Percentiles rank a stretch among this genome's conserved stretches.
Evolutionary conservation across 2,797 vertebrate species (phyloP).

Genomic region (Channallabes apus): DNA sequence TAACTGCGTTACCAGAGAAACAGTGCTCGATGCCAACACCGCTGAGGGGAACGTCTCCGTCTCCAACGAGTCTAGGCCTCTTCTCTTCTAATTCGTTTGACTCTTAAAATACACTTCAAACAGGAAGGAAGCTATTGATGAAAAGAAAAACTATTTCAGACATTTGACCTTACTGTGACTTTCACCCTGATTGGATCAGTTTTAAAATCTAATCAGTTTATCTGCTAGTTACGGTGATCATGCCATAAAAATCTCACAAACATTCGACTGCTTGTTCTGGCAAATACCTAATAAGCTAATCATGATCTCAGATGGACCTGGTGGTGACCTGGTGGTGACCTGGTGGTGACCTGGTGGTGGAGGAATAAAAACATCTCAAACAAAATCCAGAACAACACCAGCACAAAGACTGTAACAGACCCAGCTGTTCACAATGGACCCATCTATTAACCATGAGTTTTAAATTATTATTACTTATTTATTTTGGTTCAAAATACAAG

Average conservation of each 20-base stretch:
- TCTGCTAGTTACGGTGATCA: not conserved
- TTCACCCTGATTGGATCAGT: not conserved
- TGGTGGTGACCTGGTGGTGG: not conserved
- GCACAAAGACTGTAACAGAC: not conserved
- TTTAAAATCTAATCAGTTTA: not conserved
- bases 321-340: not conserved
- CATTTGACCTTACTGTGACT: not conserved
- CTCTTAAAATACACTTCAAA: not conserved
- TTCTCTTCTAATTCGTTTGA: not conserved
- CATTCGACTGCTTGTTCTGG: not conserved
- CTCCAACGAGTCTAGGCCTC: not conserved
- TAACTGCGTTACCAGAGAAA: not conserved
- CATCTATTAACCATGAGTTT: not conserved
- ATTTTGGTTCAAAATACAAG: constrained; percentile 5
- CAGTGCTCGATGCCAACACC: not conserved
- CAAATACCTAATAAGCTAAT: not conserved
- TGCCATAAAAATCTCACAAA: not conserved
- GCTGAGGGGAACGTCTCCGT: not conserved
- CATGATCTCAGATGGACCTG: not conserved
- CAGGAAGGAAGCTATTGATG: not conserved
- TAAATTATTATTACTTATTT: not conserved
- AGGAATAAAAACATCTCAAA: not conserved
- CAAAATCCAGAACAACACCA: not conserved
- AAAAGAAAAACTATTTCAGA: constrained; percentile 1
- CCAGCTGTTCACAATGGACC: not conserved